A percentile compares a stretch with the other conserved stretches of the same genome.
Evolutionary conservation across 1,140 invertebrate genomes (phyloP).

Genomic region (Drosophila micromelanica): DNA sequence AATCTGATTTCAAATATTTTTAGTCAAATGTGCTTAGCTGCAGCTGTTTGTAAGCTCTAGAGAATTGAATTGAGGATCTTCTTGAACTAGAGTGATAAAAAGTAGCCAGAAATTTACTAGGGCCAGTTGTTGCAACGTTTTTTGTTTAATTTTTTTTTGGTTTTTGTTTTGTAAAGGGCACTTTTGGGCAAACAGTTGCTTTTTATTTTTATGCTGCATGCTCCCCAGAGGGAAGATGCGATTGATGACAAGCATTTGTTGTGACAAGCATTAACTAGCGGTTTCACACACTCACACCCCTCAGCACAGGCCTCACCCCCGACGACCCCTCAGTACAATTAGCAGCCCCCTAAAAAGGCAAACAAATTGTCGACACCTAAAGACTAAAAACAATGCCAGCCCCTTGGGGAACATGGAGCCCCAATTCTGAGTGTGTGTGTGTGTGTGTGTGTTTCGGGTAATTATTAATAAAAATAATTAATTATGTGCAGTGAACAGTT

Average conservation of each 20-base stretch:
- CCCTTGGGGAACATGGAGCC: conserved; percentile 8
- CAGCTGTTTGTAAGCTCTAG: conserved; percentile 43
- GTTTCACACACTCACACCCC: conserved; percentile 63
- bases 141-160: conserved; percentile 27
- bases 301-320: neutral
- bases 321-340: conserved; percentile 44
- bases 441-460: conserved; percentile 6
- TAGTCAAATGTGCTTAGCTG: neutral
- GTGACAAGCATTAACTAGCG: conserved; percentile 77
- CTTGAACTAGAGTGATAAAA: conserved; percentile 16
- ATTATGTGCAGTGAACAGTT: conserved; percentile 61
- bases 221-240: conserved; percentile 24
- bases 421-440: neutral
- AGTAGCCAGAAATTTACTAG: conserved; percentile 57
- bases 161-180: conserved; percentile 46
- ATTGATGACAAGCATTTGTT: conserved; percentile 80
- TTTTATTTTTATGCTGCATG: conserved; percentile 12
- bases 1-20: neutral
- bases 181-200: conserved; percentile 3
- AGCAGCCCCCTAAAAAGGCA: conserved; percentile 41
- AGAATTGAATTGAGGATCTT: conserved; percentile 34
- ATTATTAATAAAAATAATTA: conserved; percentile 77
- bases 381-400: conserved; percentile 29
- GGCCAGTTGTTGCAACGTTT: conserved; percentile 50
- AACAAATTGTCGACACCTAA: conserved; percentile 71